Conservation (phyloP, 1,140 invertebrate species). For the Chrysoperla carnea region DNA sequence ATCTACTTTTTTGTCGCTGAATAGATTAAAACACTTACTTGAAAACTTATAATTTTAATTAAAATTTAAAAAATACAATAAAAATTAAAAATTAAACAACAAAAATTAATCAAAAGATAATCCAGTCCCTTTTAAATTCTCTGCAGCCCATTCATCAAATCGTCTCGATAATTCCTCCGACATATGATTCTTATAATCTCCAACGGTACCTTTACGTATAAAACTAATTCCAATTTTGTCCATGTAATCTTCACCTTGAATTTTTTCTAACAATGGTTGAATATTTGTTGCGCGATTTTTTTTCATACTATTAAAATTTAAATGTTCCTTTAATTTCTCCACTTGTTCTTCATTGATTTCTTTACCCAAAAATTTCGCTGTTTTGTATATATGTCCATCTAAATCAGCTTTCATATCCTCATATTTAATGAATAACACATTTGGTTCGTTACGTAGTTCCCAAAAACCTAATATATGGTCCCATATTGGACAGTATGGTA, state of each 20-base stretch:
- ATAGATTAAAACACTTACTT: too few relatives aligned
- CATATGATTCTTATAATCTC: conserved; percentile 74
- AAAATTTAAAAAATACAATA: too few relatives aligned
- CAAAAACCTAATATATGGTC: conserved; percentile 54
- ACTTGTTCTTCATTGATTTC: conserved; percentile 42
- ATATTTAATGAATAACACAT: conserved; percentile 66
- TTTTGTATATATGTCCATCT: conserved; percentile 36
- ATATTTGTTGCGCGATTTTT: conserved; percentile 60
- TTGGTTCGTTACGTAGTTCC: conserved; percentile 50
- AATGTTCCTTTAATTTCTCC: conserved; percentile 45
- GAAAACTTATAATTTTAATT: too few relatives aligned
- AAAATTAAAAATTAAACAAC: too few relatives aligned
- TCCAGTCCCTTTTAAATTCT: conserved; percentile 42
- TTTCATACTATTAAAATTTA: conserved; percentile 69
- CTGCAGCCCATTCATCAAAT: conserved; percentile 59
- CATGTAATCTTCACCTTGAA: conserved; percentile 26
- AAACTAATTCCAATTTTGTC: conserved; percentile 40
- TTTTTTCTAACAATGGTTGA: conserved; percentile 35
- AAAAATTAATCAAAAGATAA: conserved; percentile 33
- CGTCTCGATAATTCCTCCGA: conserved; percentile 40
- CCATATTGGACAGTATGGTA: conserved; percentile 48
- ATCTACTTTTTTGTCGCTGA: too few relatives aligned
- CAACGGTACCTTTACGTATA: conserved; percentile 64
- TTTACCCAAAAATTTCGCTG: conserved; percentile 57
- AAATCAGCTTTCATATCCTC: conserved; percentile 71